These are phyloP conservation scores for Hypanus sabinus DNA, from an alignment of 2,113 vertebrate species.

Conservation along the genomic window DNA sequence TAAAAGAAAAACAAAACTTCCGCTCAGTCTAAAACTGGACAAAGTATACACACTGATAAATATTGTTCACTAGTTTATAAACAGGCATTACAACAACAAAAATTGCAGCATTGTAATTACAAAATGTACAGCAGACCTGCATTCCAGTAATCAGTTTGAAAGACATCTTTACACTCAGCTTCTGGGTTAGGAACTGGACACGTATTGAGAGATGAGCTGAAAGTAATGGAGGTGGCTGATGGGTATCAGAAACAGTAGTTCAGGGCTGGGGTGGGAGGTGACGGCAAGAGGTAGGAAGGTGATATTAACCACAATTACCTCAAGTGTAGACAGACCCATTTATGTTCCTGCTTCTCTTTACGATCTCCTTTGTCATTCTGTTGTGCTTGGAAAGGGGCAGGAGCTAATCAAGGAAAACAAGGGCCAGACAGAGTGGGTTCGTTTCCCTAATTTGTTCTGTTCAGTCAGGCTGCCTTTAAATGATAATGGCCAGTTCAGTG, in stretches of 20 bases:
- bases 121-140: not conserved
- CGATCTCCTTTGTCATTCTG: not conserved
- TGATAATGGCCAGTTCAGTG: not conserved
- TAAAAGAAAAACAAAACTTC: not conserved
- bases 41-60: constrained; percentile 16
- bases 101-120: constrained; percentile 13
- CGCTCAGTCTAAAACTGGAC: not conserved
- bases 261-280: not conserved
- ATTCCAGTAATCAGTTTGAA: not conserved
- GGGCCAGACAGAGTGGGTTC: not conserved
- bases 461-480: not conserved
- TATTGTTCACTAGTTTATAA: constrained; percentile 14
- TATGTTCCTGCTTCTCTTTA: not conserved
- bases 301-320: not conserved
- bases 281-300: not conserved
- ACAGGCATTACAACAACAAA: not conserved
- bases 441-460: not conserved
- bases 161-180: not conserved
- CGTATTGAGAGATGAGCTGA: not conserved
- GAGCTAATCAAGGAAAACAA: not conserved
- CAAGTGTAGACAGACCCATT: not conserved
- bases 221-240: not conserved
- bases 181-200: not conserved
- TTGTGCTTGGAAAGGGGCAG: not conserved
- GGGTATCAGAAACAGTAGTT: not conserved